Evolutionary conservation across 37 sponge, comb jelly and placozoan genomes (phyloP).

Genomic region (Hormiphora californensis): DNA sequence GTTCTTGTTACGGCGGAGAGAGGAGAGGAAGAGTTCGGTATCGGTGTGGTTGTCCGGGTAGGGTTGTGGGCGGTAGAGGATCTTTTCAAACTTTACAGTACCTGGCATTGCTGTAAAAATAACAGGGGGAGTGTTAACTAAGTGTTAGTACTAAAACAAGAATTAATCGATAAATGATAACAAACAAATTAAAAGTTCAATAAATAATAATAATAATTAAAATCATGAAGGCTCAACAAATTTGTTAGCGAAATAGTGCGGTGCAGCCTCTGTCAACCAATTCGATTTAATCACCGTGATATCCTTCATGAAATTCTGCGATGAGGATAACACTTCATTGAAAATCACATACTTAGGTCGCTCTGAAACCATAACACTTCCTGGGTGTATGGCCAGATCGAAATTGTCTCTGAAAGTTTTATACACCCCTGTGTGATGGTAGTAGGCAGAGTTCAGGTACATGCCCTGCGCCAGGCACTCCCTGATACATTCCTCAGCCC

Average conservation of each 20-base stretch:
- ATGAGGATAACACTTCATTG: slow-evolving; percentile 10
- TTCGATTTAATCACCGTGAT: slow-evolving; percentile 33
- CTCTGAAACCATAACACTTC: slow-evolving; percentile 28
- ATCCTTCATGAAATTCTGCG: slow-evolving; percentile 26
- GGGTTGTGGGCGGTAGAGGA: slow-evolving; percentile 4
- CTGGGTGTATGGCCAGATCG: slow-evolving; percentile 13
- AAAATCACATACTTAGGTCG: slow-evolving; percentile 45
- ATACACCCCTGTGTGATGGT: slow-evolving; percentile 38
- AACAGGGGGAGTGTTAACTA: too few relatives aligned
- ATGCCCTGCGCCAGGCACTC: slow-evolving; percentile 7
- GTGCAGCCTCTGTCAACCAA: slow-evolving; percentile 18
- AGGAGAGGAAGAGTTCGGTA: background rate
- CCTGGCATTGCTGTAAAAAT: background rate
- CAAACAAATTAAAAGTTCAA: too few relatives aligned
- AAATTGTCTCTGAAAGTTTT: slow-evolving; percentile 47
- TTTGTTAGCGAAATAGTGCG: slow-evolving; percentile 40
- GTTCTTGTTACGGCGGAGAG: slow-evolving; percentile 29
- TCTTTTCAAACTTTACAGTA: background rate
- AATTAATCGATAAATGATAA: too few relatives aligned
- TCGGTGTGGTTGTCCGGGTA: slow-evolving; percentile 32
- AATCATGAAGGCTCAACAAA: background rate
- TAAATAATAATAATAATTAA: too few relatives aligned
- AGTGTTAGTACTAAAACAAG: too few relatives aligned
- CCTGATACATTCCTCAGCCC: background rate
- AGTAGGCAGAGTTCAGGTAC: slow-evolving; percentile 18